Conservation (phyloP, 2,888 invertebrate species). For the Prosopocoilus inquinatus region DNA sequence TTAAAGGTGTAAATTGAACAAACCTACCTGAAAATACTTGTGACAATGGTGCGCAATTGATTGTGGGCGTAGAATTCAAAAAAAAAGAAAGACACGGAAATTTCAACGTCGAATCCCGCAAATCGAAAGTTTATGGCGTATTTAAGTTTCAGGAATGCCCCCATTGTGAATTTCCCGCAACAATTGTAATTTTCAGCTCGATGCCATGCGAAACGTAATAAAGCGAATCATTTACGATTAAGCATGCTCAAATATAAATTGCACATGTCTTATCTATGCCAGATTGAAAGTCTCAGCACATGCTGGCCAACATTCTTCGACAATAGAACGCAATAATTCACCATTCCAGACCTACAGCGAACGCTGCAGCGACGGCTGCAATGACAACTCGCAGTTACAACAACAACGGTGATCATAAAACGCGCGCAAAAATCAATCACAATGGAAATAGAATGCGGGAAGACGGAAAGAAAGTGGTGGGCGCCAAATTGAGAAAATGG, state of each 20-base stretch:
- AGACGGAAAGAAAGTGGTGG: conserved; percentile 20
- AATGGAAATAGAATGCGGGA: conserved; percentile 17
- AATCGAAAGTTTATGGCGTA: too few species aligned
- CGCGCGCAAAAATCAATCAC: conserved; percentile 9
- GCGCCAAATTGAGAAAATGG: conserved; percentile 27
- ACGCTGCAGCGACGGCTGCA: conserved; percentile 12
- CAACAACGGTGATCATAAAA: conserved; percentile 14
- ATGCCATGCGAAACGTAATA: neutral
- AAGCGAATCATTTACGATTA: conserved; percentile 12
- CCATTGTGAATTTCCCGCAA: too few species aligned
- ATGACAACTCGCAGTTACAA: conserved; percentile 11
- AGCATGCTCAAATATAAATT: conserved; percentile 29
- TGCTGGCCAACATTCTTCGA: conserved; percentile 25
- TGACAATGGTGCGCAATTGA: too few species aligned
- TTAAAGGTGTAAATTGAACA: too few species aligned
- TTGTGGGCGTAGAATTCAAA: too few species aligned
- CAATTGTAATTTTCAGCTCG: too few species aligned
- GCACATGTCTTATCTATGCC: conserved; percentile 29
- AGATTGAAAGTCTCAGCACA: conserved; percentile 28
- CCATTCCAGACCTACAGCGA: conserved; percentile 20
- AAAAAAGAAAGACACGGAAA: too few species aligned
- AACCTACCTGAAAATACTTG: too few species aligned
- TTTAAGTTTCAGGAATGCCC: too few species aligned
- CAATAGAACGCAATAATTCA: conserved; percentile 29
- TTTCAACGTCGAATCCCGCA: too few species aligned